Conservation (phyloP, 2,113 vertebrate genomes). For the Cariama cristata region DNA sequence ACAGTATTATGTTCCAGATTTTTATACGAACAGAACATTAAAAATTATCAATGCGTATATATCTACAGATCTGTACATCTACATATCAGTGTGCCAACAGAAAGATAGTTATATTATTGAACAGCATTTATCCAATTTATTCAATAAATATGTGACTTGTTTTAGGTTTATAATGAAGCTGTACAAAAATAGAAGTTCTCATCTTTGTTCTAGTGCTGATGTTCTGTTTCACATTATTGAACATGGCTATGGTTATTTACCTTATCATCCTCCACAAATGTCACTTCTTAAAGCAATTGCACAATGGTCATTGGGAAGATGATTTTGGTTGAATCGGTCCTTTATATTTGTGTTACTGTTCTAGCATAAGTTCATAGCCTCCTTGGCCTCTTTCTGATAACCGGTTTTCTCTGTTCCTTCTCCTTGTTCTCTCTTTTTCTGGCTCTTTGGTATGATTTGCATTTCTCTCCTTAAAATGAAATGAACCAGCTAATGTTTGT, state of each 20-base stretch:
- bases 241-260: neutral
- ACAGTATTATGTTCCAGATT: neutral
- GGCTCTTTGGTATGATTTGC: neutral
- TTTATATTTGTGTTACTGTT: neutral
- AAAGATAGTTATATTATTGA: neutral
- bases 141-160: neutral
- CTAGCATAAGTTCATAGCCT: neutral
- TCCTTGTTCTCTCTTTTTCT: neutral
- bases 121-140: neutral
- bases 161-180: neutral
- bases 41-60: neutral
- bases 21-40: neutral
- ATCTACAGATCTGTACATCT: neutral
- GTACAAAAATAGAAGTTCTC: neutral
- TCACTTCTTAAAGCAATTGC: neutral
- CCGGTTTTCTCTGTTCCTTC: neutral
- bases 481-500: neutral
- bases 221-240: neutral
- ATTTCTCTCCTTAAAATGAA: neutral
- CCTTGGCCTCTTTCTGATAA: neutral
- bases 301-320: neutral
- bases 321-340: neutral
- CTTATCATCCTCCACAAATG: neutral
- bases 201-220: neutral
- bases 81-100: neutral